These are phyloP conservation scores for Cyanocitta stelleri DNA, from an alignment of 2,113 vertebrate species.

Conservation along the genomic window DNA sequence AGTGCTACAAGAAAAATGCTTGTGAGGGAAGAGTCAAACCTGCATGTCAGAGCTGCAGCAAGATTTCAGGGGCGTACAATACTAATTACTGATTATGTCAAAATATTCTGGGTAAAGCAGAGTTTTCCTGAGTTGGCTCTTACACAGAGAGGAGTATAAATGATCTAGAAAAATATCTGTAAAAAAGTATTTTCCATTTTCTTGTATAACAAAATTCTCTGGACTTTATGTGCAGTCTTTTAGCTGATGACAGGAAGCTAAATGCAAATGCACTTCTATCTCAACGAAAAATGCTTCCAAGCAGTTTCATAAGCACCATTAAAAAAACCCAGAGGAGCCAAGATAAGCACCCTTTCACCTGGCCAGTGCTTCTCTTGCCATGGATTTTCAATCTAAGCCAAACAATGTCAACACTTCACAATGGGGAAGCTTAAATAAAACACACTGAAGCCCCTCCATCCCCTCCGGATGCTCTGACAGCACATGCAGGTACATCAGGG, in stretches of 20 bases:
- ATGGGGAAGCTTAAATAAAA: background rate
- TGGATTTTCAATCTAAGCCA: background rate
- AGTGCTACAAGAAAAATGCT: constrained; percentile 74
- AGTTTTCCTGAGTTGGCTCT: background rate
- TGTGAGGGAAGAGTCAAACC: background rate
- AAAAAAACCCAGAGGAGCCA: background rate
- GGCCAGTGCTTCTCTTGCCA: background rate
- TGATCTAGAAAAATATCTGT: background rate
- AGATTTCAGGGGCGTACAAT: background rate
- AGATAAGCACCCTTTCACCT: background rate
- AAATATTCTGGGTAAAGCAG: background rate
- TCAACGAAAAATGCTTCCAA: background rate
- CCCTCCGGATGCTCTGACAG: background rate
- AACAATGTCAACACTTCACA: background rate
- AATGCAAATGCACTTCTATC: background rate
- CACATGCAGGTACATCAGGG: background rate
- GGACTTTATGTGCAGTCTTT: background rate
- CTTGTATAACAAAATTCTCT: background rate
- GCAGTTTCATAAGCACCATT: background rate
- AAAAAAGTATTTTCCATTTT: background rate
- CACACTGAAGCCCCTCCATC: background rate
- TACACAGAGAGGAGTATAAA: background rate
- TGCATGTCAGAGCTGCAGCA: background rate
- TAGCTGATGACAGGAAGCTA: background rate
- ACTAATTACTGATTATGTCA: background rate